Percentiles rank a stretch among this genome's conserved stretches.
These are phyloP conservation scores for Kryptolebias ocellatus DNA, from an alignment of 2,797 vertebrate genomes.

Conservation along the genomic window DNA sequence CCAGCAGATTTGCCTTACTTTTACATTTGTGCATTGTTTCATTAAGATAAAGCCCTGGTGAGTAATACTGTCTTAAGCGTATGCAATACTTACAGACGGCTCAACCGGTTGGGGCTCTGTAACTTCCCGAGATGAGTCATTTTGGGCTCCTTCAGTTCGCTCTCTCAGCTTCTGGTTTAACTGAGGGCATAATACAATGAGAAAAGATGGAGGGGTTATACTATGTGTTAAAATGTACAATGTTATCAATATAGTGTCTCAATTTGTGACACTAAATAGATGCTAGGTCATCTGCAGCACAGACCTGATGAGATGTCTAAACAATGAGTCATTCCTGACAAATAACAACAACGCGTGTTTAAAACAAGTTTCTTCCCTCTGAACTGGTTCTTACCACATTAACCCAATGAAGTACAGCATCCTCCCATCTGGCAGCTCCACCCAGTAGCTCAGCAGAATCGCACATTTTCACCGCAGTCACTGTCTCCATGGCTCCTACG, in stretches of 20 bases:
- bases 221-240: not conserved
- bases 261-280: slow-evolving; percentile 8
- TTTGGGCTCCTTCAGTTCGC: slow-evolving; percentile 76
- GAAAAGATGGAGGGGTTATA: not conserved
- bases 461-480: slow-evolving; percentile 75
- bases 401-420: slow-evolving; percentile 88
- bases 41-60: not conserved
- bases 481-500: slow-evolving; percentile 85
- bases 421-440: slow-evolving; percentile 81
- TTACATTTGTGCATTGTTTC: not conserved
- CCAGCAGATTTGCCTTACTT: not conserved
- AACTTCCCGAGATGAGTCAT: slow-evolving; percentile 70
- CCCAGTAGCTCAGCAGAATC: slow-evolving; percentile 73
- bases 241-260: not conserved
- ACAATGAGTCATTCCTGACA: not conserved
- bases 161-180: slow-evolving; percentile 87
- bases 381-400: slow-evolving; percentile 81
- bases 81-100: slow-evolving; percentile 80
- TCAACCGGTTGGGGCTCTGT: slow-evolving; percentile 80
- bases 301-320: not conserved
- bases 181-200: slow-evolving; percentile 65
- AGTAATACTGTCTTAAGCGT: slow-evolving; percentile 13
- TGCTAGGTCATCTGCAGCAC: not conserved
- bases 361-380: not conserved
- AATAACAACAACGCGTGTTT: slow-evolving; percentile 1